phyloP scores from a whole-genome alignment of 2,888 invertebrate species.

The Dynastes maya region DNA sequence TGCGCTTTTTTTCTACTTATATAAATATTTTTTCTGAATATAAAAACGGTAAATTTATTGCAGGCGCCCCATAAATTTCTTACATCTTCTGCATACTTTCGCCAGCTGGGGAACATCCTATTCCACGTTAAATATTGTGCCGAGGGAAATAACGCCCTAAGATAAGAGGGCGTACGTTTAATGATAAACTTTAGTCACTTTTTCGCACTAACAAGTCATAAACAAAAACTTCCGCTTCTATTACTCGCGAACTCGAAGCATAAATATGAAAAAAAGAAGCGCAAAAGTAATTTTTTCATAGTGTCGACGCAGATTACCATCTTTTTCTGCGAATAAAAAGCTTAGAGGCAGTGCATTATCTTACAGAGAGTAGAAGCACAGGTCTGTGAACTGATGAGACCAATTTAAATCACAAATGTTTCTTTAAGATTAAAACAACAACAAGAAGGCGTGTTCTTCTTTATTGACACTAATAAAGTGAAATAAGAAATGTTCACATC shows the following conservation, averaged over 20 bases:
- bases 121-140: slow-evolving; percentile 27
- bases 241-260: neutral
- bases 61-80: slow-evolving; percentile 20
- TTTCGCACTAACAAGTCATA: slow-evolving; percentile 36
- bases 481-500: too few relatives aligned
- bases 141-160: slow-evolving; percentile 29
- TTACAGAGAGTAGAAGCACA: too few relatives aligned
- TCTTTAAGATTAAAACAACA: too few relatives aligned
- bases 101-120: slow-evolving; percentile 1
- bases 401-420: too few relatives aligned
- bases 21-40: slow-evolving; percentile 15
- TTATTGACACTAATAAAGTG: too few relatives aligned
- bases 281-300: neutral
- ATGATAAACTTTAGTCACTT: slow-evolving; percentile 30
- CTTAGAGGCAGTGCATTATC: too few relatives aligned
- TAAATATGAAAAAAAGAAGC: neutral
- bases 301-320: too few relatives aligned
- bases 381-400: too few relatives aligned
- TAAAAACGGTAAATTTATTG: slow-evolving; percentile 24
- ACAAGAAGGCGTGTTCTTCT: too few relatives aligned
- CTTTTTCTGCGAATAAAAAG: too few relatives aligned
- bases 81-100: slow-evolving; percentile 14
- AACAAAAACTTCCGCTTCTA: slow-evolving; percentile 28
- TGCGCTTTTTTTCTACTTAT: slow-evolving; percentile 4
- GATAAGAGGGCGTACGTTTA: slow-evolving; percentile 18